Percentiles rank a stretch among this genome's conserved stretches.
Evolutionary conservation across 2,113 vertebrate species (phyloP).

Genomic region (Prolemur simus): DNA sequence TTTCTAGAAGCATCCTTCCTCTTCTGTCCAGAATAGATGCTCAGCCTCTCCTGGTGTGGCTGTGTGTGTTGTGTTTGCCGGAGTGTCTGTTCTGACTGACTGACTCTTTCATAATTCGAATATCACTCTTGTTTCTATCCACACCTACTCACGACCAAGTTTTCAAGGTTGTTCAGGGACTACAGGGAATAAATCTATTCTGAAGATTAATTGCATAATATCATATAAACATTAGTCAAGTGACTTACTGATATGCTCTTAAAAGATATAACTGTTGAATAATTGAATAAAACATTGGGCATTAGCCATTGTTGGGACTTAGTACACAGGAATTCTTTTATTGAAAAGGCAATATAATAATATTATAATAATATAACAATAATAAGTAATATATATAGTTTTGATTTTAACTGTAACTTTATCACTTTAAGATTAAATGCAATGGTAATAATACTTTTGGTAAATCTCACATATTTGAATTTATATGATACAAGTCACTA

Average conservation of each 20-base stretch:
- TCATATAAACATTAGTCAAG: background rate
- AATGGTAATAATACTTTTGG: background rate
- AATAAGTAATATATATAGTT: background rate
- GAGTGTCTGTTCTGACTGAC: background rate
- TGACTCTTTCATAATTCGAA: background rate
- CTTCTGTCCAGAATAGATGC: background rate
- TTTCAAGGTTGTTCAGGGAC: background rate
- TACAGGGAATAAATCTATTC: background rate
- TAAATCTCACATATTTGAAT: background rate
- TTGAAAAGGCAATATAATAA: background rate
- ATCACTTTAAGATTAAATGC: background rate
- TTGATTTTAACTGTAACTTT: background rate
- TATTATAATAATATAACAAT: too few species aligned
- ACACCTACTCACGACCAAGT: background rate
- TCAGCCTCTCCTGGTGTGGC: background rate
- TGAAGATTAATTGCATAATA: slow-evolving; percentile 10
- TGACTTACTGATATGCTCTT: slow-evolving; percentile 16
- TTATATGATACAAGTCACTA: background rate
- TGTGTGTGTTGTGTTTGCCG: background rate
- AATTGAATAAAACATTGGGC: background rate
- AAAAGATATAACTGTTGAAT: background rate
- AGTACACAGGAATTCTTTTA: background rate
- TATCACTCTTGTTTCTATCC: background rate
- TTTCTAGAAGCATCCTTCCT: background rate
- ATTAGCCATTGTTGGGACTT: background rate